Conservation (phyloP, 2,888 invertebrate genomes). For the Junonia oenone region DNA sequence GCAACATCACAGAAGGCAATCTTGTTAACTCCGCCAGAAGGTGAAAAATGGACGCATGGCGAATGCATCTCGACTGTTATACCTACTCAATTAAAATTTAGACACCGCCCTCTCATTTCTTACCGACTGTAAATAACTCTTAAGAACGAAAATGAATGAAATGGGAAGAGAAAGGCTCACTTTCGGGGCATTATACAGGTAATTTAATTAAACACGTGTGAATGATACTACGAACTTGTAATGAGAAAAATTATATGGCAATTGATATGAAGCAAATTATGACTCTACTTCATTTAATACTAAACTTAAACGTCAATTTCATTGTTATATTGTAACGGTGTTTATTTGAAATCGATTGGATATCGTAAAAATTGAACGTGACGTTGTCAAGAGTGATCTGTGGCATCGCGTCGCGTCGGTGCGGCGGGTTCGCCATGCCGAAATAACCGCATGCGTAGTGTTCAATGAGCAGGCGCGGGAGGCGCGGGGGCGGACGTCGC, state of each 20-base stretch:
- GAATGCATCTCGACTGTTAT: slow-evolving; percentile 42
- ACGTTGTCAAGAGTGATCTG: slow-evolving; percentile 26
- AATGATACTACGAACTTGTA: no score
- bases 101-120: slow-evolving; percentile 33
- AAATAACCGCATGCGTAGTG: slow-evolving; percentile 71
- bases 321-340: no score
- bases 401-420: slow-evolving; percentile 42
- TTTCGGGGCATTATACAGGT: not conserved
- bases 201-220: no score
- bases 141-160: no score
- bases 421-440: slow-evolving; percentile 47
- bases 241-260: no score
- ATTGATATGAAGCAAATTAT: no score
- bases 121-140: not conserved
- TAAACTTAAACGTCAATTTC: no score
- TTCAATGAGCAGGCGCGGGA: slow-evolving; percentile 67
- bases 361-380: not conserved
- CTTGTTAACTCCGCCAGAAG: slow-evolving; percentile 63
- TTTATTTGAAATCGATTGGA: not conserved
- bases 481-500: slow-evolving; percentile 61
- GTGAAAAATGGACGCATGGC: slow-evolving; percentile 57
- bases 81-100: slow-evolving; percentile 52
- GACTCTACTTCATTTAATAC: no score
- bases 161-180: no score
- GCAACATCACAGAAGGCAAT: slow-evolving; percentile 64